Conservation (phyloP, 1,140 invertebrate genomes). For the Himalopsyche phryganea region DNA sequence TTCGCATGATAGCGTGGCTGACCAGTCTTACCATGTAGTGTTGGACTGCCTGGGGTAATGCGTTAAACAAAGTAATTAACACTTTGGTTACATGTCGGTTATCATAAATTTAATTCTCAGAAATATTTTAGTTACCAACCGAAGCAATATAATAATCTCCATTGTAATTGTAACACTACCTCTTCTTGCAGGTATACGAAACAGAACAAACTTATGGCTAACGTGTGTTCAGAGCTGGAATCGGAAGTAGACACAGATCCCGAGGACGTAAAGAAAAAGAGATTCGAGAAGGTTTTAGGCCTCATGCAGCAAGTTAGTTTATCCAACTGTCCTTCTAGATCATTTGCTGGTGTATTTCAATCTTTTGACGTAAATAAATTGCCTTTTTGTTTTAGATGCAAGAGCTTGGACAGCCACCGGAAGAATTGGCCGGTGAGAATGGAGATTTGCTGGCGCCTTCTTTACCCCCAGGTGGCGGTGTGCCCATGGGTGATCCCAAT, state of each 20-base stretch:
- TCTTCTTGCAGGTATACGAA: slow-evolving; percentile 64
- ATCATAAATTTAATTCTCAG: no score
- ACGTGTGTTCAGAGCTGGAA: slow-evolving; percentile 73
- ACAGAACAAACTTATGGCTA: slow-evolving; percentile 73
- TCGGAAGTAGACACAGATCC: slow-evolving; percentile 67
- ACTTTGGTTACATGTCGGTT: no score
- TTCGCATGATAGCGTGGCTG: no score
- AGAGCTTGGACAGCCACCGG: slow-evolving; percentile 78
- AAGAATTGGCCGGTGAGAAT: slow-evolving; percentile 74
- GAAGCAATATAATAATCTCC: no score
- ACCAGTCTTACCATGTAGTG: no score
- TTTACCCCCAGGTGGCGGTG: neutral
- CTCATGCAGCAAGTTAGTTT: slow-evolving; percentile 74
- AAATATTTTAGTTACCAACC: no score
- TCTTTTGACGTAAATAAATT: no score
- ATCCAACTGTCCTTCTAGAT: no score
- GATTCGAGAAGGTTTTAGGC: slow-evolving; percentile 73
- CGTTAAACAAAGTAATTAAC: no score
- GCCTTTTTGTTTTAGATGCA: slow-evolving; percentile 63
- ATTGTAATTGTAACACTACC: no score
- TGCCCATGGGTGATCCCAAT: slow-evolving; percentile 13
- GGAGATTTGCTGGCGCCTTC: slow-evolving; percentile 34
- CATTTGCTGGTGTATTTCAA: no score
- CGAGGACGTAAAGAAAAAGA: slow-evolving; percentile 67
- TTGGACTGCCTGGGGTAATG: no score